These are phyloP conservation scores for Lepisosteus oculatus DNA, from an alignment of 2,113 vertebrate genomes.

Conservation along the genomic window DNA sequence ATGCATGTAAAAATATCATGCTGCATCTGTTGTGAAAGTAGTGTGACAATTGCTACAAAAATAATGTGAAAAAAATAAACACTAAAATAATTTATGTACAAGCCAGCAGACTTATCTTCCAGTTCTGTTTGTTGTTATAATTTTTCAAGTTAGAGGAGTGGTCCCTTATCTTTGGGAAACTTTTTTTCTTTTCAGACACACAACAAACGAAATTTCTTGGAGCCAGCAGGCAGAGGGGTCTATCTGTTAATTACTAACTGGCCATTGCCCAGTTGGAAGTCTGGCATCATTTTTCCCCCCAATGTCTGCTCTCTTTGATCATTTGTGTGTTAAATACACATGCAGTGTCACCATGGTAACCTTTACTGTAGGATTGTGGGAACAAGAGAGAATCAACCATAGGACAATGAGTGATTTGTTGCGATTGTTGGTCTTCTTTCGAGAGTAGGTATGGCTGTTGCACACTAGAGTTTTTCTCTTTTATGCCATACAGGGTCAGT, in stretches of 20 bases:
- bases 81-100: no score
- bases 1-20: no score
- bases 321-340: conserved; percentile 76
- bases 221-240: conserved; percentile 30
- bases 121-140: not conserved
- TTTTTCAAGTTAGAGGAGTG: not conserved
- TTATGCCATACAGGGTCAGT: not conserved
- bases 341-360: conserved; percentile 77
- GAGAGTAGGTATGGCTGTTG: not conserved
- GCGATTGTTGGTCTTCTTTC: conserved; percentile 49
- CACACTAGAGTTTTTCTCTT: not conserved
- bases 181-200: conserved; percentile 13
- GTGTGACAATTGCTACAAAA: no score
- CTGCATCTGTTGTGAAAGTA: no score
- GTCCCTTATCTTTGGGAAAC: not conserved
- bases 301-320: conserved; percentile 68
- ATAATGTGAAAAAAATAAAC: no score
- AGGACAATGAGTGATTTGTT: conserved; percentile 77
- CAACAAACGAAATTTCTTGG: conserved; percentile 40
- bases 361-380: conserved; percentile 61
- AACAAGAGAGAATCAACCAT: conserved; percentile 46
- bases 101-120: no score
- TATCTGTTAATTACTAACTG: conserved; percentile 78
- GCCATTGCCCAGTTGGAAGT: conserved; percentile 65
- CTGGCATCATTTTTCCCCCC: conserved; percentile 47